A percentile compares a stretch with the other conserved stretches of the same genome.
Conservation (phyloP, 2,888 invertebrate genomes). For the Drosophila multiciliata region DNA sequence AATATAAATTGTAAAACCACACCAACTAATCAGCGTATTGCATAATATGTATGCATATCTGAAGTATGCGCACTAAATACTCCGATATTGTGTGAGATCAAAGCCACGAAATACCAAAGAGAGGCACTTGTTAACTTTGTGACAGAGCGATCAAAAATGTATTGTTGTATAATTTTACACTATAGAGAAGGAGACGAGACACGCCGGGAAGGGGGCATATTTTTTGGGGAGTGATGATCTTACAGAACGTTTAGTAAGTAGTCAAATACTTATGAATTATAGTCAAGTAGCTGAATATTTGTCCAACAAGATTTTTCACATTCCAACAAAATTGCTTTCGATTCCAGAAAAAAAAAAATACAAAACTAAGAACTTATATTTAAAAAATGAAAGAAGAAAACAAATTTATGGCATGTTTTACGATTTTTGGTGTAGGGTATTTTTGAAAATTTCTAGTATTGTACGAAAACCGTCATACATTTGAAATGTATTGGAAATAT, state of each 20-base stretch:
- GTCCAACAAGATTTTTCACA: constrained; percentile 44
- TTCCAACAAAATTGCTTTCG: constrained; percentile 17
- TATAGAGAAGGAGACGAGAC: constrained; percentile 1
- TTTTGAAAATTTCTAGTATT: constrained; percentile 47
- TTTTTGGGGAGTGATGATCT: constrained; percentile 8
- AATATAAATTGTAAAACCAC: constrained; percentile 45
- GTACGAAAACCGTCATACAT: constrained; percentile 51
- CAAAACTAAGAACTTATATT: constrained; percentile 10
- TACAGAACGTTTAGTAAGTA: constrained; percentile 44
- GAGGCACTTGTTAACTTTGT: constrained; percentile 65
- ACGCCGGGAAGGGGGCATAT: background rate
- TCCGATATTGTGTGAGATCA: constrained; percentile 32
- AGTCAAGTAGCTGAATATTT: constrained; percentile 52
- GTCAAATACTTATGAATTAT: constrained; percentile 40
- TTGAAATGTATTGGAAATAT: constrained; percentile 64
- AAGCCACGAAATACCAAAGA: constrained; percentile 46
- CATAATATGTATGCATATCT: constrained; percentile 44
- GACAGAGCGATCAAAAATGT: constrained; percentile 47
- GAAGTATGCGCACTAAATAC: constrained; percentile 40
- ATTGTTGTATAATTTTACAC: constrained; percentile 62
- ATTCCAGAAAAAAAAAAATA: constrained; percentile 9
- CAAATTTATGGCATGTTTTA: constrained; percentile 32
- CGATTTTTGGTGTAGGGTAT: constrained; percentile 45
- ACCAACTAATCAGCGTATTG: constrained; percentile 42
- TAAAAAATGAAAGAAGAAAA: background rate